Conservation (phyloP, 2,888 invertebrate species). For the Asteroscopus sphinx region DNA sequence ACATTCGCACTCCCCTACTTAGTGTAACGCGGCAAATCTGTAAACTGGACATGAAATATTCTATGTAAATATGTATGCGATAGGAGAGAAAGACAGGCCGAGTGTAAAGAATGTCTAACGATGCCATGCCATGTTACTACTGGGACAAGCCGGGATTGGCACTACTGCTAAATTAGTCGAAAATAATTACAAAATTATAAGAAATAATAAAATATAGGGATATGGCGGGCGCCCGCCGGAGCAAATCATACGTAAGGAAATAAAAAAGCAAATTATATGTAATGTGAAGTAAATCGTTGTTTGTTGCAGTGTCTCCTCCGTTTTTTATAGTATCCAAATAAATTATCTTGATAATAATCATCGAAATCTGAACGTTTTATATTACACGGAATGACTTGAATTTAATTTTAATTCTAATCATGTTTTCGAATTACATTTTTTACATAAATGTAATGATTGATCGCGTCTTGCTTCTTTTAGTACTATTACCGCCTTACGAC, state of each 20-base stretch:
- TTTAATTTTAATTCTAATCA: too few relatives aligned
- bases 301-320: conserved; percentile 31
- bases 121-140: conserved; percentile 84
- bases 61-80: conserved; percentile 57
- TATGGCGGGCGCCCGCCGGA: conserved; percentile 59
- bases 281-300: conserved; percentile 70
- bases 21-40: conserved; percentile 45
- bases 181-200: conserved; percentile 58
- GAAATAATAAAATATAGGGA: conserved; percentile 51
- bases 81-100: conserved; percentile 73
- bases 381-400: neutral
- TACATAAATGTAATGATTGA: too few relatives aligned
- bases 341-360: neutral
- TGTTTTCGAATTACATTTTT: neutral
- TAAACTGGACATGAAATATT: conserved; percentile 49
- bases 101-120: conserved; percentile 74
- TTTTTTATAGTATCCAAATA: neutral
- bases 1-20: conserved; percentile 27
- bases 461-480: conserved; percentile 18
- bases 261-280: conserved; percentile 78
- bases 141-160: conserved; percentile 76
- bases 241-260: conserved; percentile 76
- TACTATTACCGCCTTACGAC: neutral
- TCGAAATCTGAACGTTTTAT: neutral
- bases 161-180: conserved; percentile 69